Conservation (phyloP, 64 coral and sea anemone genomes). For the Anthopleura sola region DNA sequence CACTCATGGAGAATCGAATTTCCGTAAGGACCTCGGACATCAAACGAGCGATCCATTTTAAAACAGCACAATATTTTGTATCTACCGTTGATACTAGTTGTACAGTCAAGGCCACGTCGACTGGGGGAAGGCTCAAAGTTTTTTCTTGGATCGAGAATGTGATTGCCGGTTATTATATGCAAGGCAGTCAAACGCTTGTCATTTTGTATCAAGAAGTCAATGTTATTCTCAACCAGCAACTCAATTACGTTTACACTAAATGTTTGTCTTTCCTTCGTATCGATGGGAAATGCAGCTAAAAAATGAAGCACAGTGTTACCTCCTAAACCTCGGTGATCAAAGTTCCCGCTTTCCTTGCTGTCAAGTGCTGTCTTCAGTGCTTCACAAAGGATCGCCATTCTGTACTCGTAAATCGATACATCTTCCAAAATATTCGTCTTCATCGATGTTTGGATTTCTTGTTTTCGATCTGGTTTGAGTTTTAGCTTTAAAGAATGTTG, state of each 20-base stretch:
- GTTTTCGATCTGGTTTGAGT: not conserved
- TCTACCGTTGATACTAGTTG: not conserved
- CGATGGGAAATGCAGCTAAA: not conserved
- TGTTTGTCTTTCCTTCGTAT: not conserved
- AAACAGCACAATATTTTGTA: not conserved
- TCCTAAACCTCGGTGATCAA: not conserved
- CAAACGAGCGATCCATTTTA: not conserved
- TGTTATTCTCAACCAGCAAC: not conserved
- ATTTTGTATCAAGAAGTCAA: not conserved
- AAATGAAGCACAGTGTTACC: conserved; percentile 1
- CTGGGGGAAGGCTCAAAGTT: not conserved
- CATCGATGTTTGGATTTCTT: not conserved
- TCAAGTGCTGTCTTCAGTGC: not conserved
- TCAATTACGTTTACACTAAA: not conserved
- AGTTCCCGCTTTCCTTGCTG: not conserved
- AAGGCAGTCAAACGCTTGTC: not conserved
- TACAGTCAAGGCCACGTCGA: not conserved
- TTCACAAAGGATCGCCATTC: not conserved
- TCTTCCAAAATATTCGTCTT: not conserved
- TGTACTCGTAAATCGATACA: not conserved
- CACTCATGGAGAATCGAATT: conserved; percentile 19
- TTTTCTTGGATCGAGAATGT: not conserved
- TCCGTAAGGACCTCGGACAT: not conserved
- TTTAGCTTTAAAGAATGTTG: not conserved
- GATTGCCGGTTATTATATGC: not conserved